A percentile compares a stretch with the other conserved stretches of the same genome.
These are phyloP conservation scores for Neoascia interrupta DNA, from an alignment of 2,888 invertebrate species.

Conservation along the genomic window DNA sequence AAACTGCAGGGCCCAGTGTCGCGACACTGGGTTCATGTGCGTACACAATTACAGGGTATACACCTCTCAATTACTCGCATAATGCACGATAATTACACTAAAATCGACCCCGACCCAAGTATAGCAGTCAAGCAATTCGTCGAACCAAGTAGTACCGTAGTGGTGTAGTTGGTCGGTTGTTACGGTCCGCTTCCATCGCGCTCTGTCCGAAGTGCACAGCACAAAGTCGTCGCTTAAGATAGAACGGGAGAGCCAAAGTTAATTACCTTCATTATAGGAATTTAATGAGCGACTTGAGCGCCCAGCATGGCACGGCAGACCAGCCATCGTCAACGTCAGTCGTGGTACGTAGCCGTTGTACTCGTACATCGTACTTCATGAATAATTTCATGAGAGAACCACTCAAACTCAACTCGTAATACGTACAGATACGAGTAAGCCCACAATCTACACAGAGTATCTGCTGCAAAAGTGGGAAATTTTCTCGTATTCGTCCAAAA, in stretches of 20 bases:
- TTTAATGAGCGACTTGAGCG: slow-evolving; percentile 69
- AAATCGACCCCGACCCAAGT: slow-evolving; percentile 60
- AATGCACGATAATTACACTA: slow-evolving; percentile 68
- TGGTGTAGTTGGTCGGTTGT: slow-evolving; percentile 41
- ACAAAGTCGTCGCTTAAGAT: slow-evolving; percentile 36
- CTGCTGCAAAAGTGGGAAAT: slow-evolving; percentile 54
- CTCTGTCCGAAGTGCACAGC: slow-evolving; percentile 26
- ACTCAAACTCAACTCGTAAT: slow-evolving; percentile 33
- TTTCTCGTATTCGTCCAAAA: slow-evolving; percentile 57
- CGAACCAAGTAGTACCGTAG: slow-evolving; percentile 41
- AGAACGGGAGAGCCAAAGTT: slow-evolving; percentile 62
- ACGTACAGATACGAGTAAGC: too few relatives aligned
- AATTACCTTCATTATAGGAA: slow-evolving; percentile 69
- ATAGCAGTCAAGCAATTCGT: slow-evolving; percentile 50
- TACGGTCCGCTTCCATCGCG: slow-evolving; percentile 58
- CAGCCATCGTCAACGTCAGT: slow-evolving; percentile 8
- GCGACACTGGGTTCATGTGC: slow-evolving; percentile 52
- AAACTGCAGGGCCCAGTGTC: slow-evolving; percentile 1
- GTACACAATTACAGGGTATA: slow-evolving; percentile 67
- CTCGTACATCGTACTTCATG: slow-evolving; percentile 63
- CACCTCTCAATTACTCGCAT: slow-evolving; percentile 69
- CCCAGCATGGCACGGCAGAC: slow-evolving; percentile 38
- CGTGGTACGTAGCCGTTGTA: slow-evolving; percentile 11
- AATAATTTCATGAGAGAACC: slow-evolving; percentile 65
- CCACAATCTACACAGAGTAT: slow-evolving; percentile 18